Evolutionary conservation across 2,888 invertebrate genomes (phyloP).

Genomic region (Lypha dubia): DNA sequence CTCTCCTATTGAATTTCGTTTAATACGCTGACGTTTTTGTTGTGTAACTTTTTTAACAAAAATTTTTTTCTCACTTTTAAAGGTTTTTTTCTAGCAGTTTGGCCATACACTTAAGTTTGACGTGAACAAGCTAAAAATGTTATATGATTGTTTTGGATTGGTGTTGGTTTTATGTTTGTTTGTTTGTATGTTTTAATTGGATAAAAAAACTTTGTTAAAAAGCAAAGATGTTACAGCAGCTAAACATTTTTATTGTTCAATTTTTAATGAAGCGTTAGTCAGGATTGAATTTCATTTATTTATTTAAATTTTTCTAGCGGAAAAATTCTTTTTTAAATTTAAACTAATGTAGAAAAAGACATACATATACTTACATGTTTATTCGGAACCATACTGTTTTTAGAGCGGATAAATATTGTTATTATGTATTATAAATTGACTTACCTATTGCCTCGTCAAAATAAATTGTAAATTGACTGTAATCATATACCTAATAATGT

Average conservation of each 20-base stretch:
- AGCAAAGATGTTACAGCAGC: neutral
- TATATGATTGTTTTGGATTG: conserved; percentile 29
- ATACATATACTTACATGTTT: no score
- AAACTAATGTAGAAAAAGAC: no score
- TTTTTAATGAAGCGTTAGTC: conserved; percentile 20
- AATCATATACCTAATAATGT: no score
- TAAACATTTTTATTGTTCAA: conserved; percentile 8
- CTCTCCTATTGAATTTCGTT: conserved; percentile 33
- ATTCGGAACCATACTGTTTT: no score
- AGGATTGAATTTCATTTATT: neutral
- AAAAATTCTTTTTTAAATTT: neutral
- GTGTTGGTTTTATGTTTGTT: conserved; percentile 18
- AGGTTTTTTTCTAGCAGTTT: conserved; percentile 36
- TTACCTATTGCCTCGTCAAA: no score
- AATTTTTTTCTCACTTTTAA: conserved; percentile 9
- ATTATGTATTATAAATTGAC: no score
- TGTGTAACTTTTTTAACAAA: conserved; percentile 8
- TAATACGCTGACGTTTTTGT: conserved; percentile 36
- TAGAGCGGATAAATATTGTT: no score
- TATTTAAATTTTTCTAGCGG: neutral
- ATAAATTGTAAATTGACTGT: no score
- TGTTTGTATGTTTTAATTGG: conserved; percentile 20
- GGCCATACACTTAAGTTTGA: conserved; percentile 44
- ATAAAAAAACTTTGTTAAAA: conserved; percentile 14
- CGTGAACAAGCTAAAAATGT: conserved; percentile 29